Percentiles rank a stretch among this genome's conserved stretches.
Evolutionary conservation across 1,140 invertebrate genomes (phyloP).

Genomic region (Mycetomoellerius zeteki): DNA sequence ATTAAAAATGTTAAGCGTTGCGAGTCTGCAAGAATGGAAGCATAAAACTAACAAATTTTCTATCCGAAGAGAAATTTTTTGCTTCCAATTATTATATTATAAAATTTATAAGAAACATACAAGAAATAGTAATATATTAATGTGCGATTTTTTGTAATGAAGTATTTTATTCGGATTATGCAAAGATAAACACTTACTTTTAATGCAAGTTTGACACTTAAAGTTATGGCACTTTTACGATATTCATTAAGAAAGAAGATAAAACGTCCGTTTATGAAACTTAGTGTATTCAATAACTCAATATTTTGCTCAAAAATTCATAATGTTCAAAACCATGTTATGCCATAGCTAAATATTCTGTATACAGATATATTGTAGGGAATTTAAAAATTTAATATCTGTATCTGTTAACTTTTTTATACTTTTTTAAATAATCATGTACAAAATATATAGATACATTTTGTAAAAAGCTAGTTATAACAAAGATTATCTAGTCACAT

Average conservation of each 20-base stretch:
- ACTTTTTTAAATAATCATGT: conserved; percentile 43
- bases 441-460: conserved; percentile 23
- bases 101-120: not conserved
- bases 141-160: conserved; percentile 28
- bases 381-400: conserved; percentile 18
- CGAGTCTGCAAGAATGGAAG: not conserved
- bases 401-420: conserved; percentile 16
- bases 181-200: not conserved
- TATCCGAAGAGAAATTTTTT: not conserved
- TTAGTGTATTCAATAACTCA: not conserved
- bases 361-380: not conserved
- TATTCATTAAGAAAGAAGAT: not conserved
- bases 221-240: not conserved
- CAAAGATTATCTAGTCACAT: conserved; percentile 39
- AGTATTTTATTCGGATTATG: conserved; percentile 17
- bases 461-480: conserved; percentile 15
- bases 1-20: not conserved
- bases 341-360: not conserved
- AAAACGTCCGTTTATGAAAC: conserved; percentile 1
- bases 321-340: not conserved
- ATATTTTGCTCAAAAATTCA: conserved; percentile 35
- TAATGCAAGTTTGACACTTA: not conserved
- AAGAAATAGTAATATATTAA: not conserved
- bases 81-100: conserved; percentile 38
- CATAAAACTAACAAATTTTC: not conserved